Conservation (phyloP, 2,888 invertebrate species). For the Scrobipalpa costella region DNA sequence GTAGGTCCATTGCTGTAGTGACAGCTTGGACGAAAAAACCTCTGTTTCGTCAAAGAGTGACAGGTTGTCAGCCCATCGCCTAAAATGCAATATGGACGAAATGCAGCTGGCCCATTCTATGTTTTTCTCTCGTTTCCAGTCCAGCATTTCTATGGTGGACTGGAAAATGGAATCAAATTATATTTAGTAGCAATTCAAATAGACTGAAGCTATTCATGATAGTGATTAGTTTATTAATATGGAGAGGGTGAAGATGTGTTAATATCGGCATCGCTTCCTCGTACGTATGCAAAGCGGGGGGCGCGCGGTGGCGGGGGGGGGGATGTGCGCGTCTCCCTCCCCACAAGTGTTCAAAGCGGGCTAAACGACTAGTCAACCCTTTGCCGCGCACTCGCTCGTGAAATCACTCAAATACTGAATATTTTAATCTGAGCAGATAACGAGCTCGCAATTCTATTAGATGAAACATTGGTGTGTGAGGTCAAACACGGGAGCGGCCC, state of each 20-base stretch:
- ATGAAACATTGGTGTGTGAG: conserved; percentile 77
- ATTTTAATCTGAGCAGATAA: conserved; percentile 82
- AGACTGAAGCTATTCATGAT: conserved; percentile 20
- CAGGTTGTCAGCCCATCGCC: too few species aligned
- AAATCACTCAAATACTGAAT: conserved; percentile 82
- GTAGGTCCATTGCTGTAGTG: too few species aligned
- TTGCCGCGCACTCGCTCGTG: conserved; percentile 80
- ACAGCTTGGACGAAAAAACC: too few species aligned
- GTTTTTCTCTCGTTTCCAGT: too few species aligned
- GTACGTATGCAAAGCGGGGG: conserved; percentile 65
- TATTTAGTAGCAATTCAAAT: conserved; percentile 7
- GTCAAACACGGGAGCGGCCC: conserved; percentile 61
- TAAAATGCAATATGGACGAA: too few species aligned
- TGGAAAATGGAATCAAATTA: neutral
- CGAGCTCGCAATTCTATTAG: conserved; percentile 81
- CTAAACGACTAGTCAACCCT: conserved; percentile 79
- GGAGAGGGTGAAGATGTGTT: conserved; percentile 37
- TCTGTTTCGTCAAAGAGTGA: too few species aligned
- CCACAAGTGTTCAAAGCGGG: conserved; percentile 79
- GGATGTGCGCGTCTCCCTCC: conserved; percentile 61
- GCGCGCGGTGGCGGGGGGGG: conserved; percentile 54
- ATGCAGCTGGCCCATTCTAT: too few species aligned
- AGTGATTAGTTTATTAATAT: conserved; percentile 21
- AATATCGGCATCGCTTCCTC: conserved; percentile 57
- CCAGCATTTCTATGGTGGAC: too few species aligned